Conservation (phyloP, 2,797 vertebrate species). For the Apodemus agrarius region DNA sequence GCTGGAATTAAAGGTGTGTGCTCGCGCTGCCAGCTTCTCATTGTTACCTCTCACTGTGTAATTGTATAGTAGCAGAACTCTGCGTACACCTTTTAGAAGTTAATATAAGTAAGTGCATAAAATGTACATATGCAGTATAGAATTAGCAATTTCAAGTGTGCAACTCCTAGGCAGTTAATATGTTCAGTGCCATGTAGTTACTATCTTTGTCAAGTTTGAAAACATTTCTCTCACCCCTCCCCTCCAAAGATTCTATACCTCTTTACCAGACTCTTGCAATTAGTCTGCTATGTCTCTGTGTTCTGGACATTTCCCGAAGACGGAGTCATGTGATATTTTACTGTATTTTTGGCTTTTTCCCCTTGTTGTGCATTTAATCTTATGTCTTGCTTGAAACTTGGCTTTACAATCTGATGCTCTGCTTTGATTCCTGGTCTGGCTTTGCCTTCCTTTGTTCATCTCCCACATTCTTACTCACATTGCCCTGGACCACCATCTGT, state of each 20-base stretch:
- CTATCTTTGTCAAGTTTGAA: neutral
- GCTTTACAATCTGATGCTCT: neutral
- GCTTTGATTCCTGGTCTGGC: neutral
- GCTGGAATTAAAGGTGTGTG: too few species aligned
- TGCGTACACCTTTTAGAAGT: neutral
- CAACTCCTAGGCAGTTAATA: neutral
- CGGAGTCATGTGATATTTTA: neutral
- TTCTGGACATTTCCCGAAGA: neutral
- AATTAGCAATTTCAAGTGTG: neutral
- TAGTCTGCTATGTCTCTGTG: neutral
- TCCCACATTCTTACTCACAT: neutral
- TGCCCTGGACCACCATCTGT: neutral
- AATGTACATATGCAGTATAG: neutral
- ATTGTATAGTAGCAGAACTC: neutral
- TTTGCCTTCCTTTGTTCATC: neutral
- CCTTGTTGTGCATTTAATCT: neutral
- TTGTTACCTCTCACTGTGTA: neutral
- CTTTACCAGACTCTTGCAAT: neutral
- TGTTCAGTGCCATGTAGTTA: neutral
- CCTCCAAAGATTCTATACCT: neutral
- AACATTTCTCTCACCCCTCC: neutral
- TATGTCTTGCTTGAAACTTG: neutral
- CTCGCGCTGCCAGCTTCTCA: neutral
- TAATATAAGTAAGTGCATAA: neutral
- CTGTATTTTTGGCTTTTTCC: neutral